phyloP scores from a whole-genome alignment of 2,113 vertebrate species.

The Copsychus sechellarum region DNA sequence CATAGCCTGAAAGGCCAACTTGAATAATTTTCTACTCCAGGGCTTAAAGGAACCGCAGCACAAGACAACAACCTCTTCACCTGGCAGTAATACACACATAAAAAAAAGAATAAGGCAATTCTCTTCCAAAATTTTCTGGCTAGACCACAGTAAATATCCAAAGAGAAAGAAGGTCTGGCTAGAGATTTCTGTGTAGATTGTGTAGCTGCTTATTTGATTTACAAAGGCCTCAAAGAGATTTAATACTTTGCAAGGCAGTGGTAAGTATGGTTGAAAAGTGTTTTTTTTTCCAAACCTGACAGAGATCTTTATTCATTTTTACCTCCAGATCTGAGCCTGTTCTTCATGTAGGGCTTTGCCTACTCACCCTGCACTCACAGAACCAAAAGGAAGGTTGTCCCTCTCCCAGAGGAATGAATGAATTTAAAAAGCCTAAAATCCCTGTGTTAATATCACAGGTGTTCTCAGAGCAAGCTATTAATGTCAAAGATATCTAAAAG shows the following conservation, averaged over 20 bases:
- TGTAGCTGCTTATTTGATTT: not conserved
- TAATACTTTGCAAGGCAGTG: not conserved
- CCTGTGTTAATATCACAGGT: not conserved
- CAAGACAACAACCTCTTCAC: constrained; percentile 51
- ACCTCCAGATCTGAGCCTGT: not conserved
- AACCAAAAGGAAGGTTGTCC: not conserved
- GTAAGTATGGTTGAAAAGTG: not conserved
- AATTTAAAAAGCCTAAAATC: not conserved
- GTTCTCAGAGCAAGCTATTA: not conserved
- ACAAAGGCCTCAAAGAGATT: not conserved
- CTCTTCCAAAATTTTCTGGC: constrained; percentile 34
- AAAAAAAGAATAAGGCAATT: not conserved
- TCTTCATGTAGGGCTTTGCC: not conserved
- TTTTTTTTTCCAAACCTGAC: not conserved
- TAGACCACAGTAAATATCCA: not conserved
- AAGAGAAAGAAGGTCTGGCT: not conserved
- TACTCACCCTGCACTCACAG: not conserved
- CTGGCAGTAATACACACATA: constrained; percentile 23
- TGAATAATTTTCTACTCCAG: constrained; percentile 12
- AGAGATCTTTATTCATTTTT: not conserved
- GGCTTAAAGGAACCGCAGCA: constrained; percentile 16
- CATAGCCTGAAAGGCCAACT: not conserved
- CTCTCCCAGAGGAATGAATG: not conserved
- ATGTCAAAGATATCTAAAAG: not conserved
- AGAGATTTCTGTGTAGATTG: not conserved